Base-by-base conservation (phyloP, 1,140 invertebrate species). In the Teleogryllus occipitalis region DNA sequence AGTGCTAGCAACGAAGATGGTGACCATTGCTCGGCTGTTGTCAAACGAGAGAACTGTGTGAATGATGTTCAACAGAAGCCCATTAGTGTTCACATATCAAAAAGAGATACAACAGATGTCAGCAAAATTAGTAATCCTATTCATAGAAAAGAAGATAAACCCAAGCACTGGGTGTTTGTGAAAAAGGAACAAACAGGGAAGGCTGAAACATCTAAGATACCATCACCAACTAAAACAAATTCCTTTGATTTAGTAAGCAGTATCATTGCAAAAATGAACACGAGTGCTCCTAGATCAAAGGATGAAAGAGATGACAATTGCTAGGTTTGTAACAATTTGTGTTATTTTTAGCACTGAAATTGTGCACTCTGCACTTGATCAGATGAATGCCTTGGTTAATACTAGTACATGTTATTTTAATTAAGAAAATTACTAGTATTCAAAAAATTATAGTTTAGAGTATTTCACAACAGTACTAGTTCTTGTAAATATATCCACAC, bases 231-330 rank as follows among this genome's bases (percentile, higher is more conserved):
- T 22, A 75, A 75, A 49, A 14, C 48, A n/a, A 72, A 49, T 39
- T 14, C 54, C 76, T 22, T 76, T 46, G 75, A 76, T 75, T 73
- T 81, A 54, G 8, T 81, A 47, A 78, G 75, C 75, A 54, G 79
- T 18, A 81, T 81, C 22, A 79, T 81, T 18, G 74, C 78, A 73
- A 81, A 78, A 80, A 81, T 81, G 80, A 72, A 78, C 47, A 74
- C 48, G 12, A 39, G 73, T 7, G 39, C 21, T 18, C 8, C 76
- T 47, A 80, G 65, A 49, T 14, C 47, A 48, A 80, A 65, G 12
- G 76, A 78, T 47, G 77, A 80, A 7, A 47, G 49, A 78, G 72
- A 80, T 80, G 79, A 80, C 76, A 47, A 39, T 27, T 73, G 78
- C 47, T 27, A 27, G 73, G 47, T 75, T 12, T 47, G 27, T 46